Evolutionary conservation across 2,888 invertebrate species (phyloP).

Genomic region (Calameuta filiformis): DNA sequence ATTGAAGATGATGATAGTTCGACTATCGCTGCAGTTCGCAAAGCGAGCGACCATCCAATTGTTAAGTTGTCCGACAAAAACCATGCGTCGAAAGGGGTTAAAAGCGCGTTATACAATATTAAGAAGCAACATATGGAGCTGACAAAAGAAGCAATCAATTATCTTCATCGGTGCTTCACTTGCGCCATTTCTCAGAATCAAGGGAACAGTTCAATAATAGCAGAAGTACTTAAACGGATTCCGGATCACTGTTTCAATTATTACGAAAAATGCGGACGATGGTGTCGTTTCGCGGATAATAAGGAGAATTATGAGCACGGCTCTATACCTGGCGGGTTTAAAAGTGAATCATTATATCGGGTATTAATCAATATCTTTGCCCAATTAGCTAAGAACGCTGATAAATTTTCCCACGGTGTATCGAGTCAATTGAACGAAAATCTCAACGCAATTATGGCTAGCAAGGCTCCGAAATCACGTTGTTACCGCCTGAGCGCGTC

Average conservation of each 20-base stretch:
- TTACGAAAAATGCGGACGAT: not conserved
- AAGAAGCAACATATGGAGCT: constrained; percentile 14
- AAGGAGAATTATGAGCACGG: not conserved
- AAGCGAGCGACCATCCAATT: constrained; percentile 6
- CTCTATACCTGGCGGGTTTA: not conserved
- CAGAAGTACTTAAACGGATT: not conserved
- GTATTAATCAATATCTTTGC: not conserved
- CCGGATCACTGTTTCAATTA: not conserved
- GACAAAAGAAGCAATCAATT: constrained; percentile 13
- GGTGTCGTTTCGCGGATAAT: not conserved
- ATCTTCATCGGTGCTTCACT: constrained; percentile 22
- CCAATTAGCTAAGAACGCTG: not conserved
- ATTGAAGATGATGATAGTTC: constrained; percentile 23
- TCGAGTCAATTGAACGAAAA: constrained; percentile 32
- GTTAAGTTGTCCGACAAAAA: constrained; percentile 19
- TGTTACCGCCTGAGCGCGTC: constrained; percentile 19
- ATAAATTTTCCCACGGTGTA: not conserved
- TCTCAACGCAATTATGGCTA: constrained; percentile 30
- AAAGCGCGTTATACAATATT: constrained; percentile 10
- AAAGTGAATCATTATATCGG: not conserved
- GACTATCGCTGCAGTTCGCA: constrained; percentile 12
- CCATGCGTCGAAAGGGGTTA: constrained; percentile 16
- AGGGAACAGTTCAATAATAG: constrained; percentile 14
- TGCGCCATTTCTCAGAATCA: constrained; percentile 21
- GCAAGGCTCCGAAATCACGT: constrained; percentile 29